These are phyloP conservation scores for Echinometra lucunter DNA, from an alignment of 53 echinoderm and acorn worm genomes.

Conservation along the genomic window DNA sequence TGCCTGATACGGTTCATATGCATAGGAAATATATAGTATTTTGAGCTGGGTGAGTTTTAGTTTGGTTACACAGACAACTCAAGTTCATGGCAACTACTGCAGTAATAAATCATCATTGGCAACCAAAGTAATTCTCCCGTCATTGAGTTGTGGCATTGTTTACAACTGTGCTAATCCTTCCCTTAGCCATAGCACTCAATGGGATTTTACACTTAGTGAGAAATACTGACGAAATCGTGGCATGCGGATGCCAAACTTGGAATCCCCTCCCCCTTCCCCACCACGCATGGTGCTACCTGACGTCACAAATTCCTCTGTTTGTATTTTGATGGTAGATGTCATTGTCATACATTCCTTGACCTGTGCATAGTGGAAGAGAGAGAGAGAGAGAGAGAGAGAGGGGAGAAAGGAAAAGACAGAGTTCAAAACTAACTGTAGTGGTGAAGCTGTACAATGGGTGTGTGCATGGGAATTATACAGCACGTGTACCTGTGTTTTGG, in stretches of 20 bases:
- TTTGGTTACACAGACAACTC: background rate
- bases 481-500: constrained; percentile 39
- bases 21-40: background rate
- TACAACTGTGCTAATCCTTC: background rate
- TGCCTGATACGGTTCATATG: background rate
- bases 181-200: background rate
- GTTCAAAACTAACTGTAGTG: background rate
- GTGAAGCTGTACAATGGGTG: background rate
- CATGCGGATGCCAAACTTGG: constrained; percentile 5
- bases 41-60: background rate
- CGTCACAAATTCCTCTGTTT: constrained; percentile 17
- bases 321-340: constrained; percentile 25
- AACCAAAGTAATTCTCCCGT: background rate
- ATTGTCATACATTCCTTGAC: constrained; percentile 39
- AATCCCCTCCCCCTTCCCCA: background rate
- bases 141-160: constrained; percentile 38
- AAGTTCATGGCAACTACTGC: background rate
- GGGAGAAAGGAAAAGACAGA: background rate
- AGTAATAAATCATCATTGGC: background rate
- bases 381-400: constrained; percentile 45
- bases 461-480: background rate
- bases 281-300: background rate
- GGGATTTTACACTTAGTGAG: constrained; percentile 19
- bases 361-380: background rate
- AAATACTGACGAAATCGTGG: constrained; percentile 39